These are phyloP conservation scores for Musca vetustissima DNA, from an alignment of 1,140 invertebrate genomes.

Conservation along the genomic window DNA sequence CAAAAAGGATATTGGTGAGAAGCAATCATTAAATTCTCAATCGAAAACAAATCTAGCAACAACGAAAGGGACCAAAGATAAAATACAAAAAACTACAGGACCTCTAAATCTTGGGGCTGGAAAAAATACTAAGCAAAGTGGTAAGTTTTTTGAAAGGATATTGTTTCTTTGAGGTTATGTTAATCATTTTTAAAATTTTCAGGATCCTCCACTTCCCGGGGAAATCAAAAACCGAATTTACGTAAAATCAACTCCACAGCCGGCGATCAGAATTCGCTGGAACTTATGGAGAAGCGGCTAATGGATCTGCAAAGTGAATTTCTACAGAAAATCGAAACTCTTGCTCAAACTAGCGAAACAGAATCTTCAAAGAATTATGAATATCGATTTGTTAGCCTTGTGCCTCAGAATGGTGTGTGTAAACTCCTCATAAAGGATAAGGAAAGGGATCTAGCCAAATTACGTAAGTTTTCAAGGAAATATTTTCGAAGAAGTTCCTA, in stretches of 20 bases:
- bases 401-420: conserved; percentile 29
- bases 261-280: conserved; percentile 25
- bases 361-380: conserved; percentile 1
- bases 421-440: conserved; percentile 33
- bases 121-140: not conserved
- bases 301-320: conserved; percentile 34
- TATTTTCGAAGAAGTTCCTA: no score
- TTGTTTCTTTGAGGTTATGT: no score
- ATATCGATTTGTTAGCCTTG: conserved; percentile 36
- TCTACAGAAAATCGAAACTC: conserved; percentile 24
- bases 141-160: no score
- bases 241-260: conserved; percentile 20
- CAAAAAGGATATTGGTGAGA: not conserved
- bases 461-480: conserved; percentile 45
- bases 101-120: not conserved
- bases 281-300: conserved; percentile 29
- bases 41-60: conserved; percentile 16
- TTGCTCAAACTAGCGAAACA: not conserved
- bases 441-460: conserved; percentile 31
- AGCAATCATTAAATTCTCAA: not conserved
- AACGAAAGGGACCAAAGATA: not conserved
- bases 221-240: conserved; percentile 12
- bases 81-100: not conserved
- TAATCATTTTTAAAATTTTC: no score
- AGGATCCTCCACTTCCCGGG: not conserved